A percentile compares a stretch with the other conserved stretches of the same genome.
phyloP scores from a whole-genome alignment of 1,140 invertebrate genomes.

The Pogonus chalceus region DNA sequence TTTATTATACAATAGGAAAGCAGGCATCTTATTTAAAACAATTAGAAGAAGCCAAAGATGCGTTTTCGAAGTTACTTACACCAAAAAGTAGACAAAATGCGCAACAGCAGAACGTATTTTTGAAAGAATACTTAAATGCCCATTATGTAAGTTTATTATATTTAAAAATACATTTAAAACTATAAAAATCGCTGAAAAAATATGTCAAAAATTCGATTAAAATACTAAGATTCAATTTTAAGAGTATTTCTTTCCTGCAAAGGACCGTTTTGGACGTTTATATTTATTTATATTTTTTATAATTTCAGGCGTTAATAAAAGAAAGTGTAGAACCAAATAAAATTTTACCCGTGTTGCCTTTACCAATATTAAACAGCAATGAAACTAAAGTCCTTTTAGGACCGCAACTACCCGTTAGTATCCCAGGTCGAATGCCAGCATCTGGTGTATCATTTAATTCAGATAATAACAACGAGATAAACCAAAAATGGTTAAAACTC shows the following conservation, averaged over 20 bases:
- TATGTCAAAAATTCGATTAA: no score
- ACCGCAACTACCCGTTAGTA: conserved; percentile 39
- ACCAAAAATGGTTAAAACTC: conserved; percentile 54
- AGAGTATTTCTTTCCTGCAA: no score
- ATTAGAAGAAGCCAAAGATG: conserved; percentile 60
- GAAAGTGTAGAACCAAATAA: conserved; percentile 35
- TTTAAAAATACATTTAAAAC: no score
- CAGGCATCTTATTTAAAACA: conserved; percentile 73
- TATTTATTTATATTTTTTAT: no score
- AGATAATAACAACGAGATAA: conserved; percentile 31
- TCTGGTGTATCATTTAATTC: conserved; percentile 30
- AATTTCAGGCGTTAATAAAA: conserved; percentile 4
- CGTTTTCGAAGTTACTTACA: conserved; percentile 69
- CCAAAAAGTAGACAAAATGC: conserved; percentile 63
- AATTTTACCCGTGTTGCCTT: conserved; percentile 48
- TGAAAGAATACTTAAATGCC: conserved; percentile 80
- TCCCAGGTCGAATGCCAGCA: conserved; percentile 38
- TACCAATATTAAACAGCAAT: conserved; percentile 56
- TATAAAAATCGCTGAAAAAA: no score
- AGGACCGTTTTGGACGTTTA: no score
- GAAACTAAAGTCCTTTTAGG: conserved; percentile 55
- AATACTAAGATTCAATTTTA: no score
- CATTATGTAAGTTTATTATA: conserved; percentile 54
- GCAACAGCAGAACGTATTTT: conserved; percentile 71
- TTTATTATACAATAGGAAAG: conserved; percentile 85